These are phyloP conservation scores for Andinoacara biseriatus DNA, from an alignment of 2,113 vertebrate species.

Conservation along the genomic window DNA sequence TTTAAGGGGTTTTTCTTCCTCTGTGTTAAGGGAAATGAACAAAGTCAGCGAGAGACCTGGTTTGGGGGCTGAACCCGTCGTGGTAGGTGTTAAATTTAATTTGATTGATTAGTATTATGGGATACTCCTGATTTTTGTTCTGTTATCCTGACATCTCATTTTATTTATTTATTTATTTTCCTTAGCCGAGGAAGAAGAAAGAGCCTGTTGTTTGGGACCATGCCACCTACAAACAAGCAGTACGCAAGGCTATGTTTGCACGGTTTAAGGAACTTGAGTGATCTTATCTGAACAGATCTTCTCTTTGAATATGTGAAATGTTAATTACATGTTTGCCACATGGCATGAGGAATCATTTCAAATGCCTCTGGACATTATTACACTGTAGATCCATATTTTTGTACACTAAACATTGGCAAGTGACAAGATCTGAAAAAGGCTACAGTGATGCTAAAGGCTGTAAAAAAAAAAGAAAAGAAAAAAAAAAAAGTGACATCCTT, in stretches of 20 bases:
- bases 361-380: slow-evolving; percentile 7
- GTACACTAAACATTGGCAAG: background rate
- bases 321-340: background rate
- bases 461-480: background rate
- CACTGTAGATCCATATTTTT: slow-evolving; percentile 1
- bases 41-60: slow-evolving; percentile 80
- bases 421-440: background rate
- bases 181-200: slow-evolving; percentile 84
- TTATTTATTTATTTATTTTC: slow-evolving; percentile 19
- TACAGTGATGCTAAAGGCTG: background rate
- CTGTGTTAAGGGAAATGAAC: slow-evolving; percentile 64
- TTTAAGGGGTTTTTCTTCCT: background rate
- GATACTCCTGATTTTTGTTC: background rate
- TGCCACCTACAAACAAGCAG: slow-evolving; percentile 91
- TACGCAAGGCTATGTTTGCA: slow-evolving; percentile 96
- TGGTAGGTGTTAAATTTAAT: slow-evolving; percentile 49
- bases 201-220: slow-evolving; percentile 84
- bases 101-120: background rate
- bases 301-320: slow-evolving; percentile 18
- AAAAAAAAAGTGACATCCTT: background rate
- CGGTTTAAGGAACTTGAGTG: slow-evolving; percentile 95
- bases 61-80: slow-evolving; percentile 74
- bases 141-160: background rate
- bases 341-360: slow-evolving; percentile 7
- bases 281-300: slow-evolving; percentile 53